These are phyloP conservation scores for Montipora cactus DNA, from an alignment of 64 coral and sea anemone genomes.

Conservation along the genomic window DNA sequence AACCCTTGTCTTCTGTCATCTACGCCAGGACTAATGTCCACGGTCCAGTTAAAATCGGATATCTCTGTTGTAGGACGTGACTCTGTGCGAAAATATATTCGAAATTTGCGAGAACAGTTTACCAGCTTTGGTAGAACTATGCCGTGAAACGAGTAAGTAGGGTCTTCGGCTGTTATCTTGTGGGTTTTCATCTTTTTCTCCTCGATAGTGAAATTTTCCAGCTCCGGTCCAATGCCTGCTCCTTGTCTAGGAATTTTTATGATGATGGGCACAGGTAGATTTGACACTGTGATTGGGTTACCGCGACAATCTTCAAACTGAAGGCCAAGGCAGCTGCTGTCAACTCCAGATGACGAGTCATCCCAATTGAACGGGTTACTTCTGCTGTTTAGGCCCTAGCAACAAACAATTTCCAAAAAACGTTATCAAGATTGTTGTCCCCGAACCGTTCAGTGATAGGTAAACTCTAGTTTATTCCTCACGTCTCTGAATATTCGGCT, in stretches of 20 bases:
- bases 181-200: constrained; percentile 62
- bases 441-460: too few species aligned
- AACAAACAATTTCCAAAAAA: neutral
- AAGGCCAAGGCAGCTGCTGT: constrained; percentile 61
- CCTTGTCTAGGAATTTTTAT: neutral
- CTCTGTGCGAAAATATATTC: constrained; percentile 56
- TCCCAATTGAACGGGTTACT: constrained; percentile 75
- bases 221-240: neutral
- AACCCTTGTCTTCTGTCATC: neutral
- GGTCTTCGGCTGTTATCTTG: constrained; percentile 54
- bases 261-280: constrained; percentile 16
- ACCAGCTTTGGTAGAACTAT: constrained; percentile 27
- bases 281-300: constrained; percentile 21
- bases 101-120: constrained; percentile 58
- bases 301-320: constrained; percentile 60
- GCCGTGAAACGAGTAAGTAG: constrained; percentile 61
- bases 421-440: neutral
- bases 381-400: constrained; percentile 45
- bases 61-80: constrained; percentile 16
- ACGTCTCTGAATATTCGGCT: too few species aligned
- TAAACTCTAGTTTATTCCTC: too few species aligned
- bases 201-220: constrained; percentile 40
- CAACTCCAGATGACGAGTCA: constrained; percentile 31
- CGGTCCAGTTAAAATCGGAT: constrained; percentile 80
- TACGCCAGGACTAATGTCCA: neutral